Evolutionary conservation across 2,888 invertebrate genomes (phyloP), one percentile per base, ranked within the genome.

Genomic region (Drosophila neonasuta): DNA sequence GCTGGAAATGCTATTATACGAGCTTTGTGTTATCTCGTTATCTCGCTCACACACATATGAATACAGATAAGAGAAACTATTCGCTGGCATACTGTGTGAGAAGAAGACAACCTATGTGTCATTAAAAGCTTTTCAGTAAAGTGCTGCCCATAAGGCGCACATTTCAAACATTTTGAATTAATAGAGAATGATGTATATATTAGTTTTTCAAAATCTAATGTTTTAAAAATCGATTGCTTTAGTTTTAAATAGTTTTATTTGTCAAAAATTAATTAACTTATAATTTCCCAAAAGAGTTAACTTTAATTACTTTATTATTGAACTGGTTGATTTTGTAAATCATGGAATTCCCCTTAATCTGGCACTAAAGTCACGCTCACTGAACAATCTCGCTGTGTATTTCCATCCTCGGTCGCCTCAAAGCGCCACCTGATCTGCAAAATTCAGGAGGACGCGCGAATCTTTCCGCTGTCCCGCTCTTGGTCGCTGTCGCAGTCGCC

Each of bases 401-500:
- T 45, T 36, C 48, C 42, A 17, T 48, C 36, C 24, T 50, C 17
- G 44, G 5, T 39, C 13, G 30, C 57, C 46, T 68, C 75, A 49
- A 89, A 88, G 50, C 69, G 80, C 88, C 89, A 89, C 7, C 67
- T 70, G 60, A 88, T 89, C 72, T 88, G 86, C 68, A 83, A 74
- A 60, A 69, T 68, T 89, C 89, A 90, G 68, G 89, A 83, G 49
- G 89, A 80, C n/a, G 86, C 79, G 29, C 86, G 87, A n/a, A 88
- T 90, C 66, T 90, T 90, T 42, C 82, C 87, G 51, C 75, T 86
- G 54, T 88, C 89, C 46, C 88, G 88, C 54, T 88, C 90, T 60
- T 89, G 89, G 48, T 89, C 90, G 57, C 80, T 88, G 56, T 89
- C 90, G 49, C 80, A 88, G 57, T 89, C 89, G 15, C 89, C 80